phyloP scores from a whole-genome alignment of 2,797 vertebrate species.

The Anomalospiza imberbis region DNA sequence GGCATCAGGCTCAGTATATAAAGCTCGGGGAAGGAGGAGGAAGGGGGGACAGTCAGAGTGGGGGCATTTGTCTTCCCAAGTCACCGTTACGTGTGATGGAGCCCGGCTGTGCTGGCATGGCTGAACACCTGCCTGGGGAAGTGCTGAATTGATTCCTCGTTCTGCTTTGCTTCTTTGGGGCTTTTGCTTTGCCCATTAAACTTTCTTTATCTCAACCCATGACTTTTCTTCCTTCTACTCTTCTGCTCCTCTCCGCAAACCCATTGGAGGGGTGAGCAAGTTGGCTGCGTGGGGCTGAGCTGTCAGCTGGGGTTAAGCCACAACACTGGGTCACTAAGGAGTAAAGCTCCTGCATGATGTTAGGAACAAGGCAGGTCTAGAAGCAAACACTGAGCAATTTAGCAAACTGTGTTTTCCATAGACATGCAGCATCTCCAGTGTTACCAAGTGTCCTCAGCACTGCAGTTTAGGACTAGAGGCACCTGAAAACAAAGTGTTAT shows the following conservation, averaged over 20 bases:
- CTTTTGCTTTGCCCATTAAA: not conserved
- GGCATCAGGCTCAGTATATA: not conserved
- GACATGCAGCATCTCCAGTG: not conserved
- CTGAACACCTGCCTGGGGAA: not conserved
- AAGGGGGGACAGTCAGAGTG: not conserved
- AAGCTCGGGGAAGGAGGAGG: not conserved
- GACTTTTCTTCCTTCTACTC: not conserved
- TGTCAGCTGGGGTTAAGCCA: not conserved
- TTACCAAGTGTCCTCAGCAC: not conserved
- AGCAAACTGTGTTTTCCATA: not conserved
- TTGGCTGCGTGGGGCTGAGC: fast-evolving
- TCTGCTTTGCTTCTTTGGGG: not conserved
- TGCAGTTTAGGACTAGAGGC: not conserved
- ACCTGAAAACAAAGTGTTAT: not conserved
- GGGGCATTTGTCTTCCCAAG: not conserved
- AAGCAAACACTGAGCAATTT: not conserved
- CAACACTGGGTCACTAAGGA: not conserved
- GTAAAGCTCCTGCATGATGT: not conserved
- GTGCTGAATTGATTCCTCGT: not conserved
- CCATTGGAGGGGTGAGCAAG: not conserved
- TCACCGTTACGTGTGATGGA: fast-evolving
- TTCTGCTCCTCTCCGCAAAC: not conserved
- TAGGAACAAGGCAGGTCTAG: not conserved
- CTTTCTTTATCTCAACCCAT: not conserved
- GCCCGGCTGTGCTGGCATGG: not conserved